Base-by-base conservation (phyloP, 2,797 vertebrate species). In the Helicolenus hilgendorfi region DNA sequence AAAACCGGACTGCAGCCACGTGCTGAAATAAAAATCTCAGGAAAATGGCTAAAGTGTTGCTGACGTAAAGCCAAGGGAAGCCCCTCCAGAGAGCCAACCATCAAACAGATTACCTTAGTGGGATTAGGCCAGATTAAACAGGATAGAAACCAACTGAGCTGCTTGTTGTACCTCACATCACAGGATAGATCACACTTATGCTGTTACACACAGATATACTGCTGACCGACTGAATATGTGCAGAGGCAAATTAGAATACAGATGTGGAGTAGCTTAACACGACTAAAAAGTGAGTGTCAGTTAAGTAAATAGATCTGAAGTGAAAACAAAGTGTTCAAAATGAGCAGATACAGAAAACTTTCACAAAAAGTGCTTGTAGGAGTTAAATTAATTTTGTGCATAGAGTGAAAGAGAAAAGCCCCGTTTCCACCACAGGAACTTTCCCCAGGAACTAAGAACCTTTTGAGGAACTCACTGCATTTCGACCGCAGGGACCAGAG, bases 111-210 rank as follows among this genome's bases (percentile, higher is more conserved):
- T 81, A 90, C 33, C 4, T 86, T 74, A 80, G 84, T 76, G 76
- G 79, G 88, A 92, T 90, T 83, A 86, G 79, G 72, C 58, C 31
- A 62, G 64, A 89, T 89, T 81, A 88, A 93, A 92, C 75, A 62
- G 71, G 73, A 90, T 77, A 81, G 67, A 84, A 77, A 79, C n/a
- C 1, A 83, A 53, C 65, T 84, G 58, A 91, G 77, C 65, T 36
- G 83, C 24, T 65, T 77, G 70, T 81, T 78, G 58, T 29, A 85
- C 62, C 41, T 73, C 69, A 81, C 49, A 63, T 58, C 6, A 14
- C 73, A 81, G 72, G 73, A 74, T 7, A 38, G 27, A 76, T 22
- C 27, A 35, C 69, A 72, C 22, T 72, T 33, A n/a, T 20, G 35
- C 60, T 77, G 73, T 41, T 56, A 53, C 8, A 29, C 22, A 62